These are phyloP conservation scores for Embidobia sp. DNA, from an alignment of 2,888 invertebrate genomes.

Conservation along the genomic window DNA sequence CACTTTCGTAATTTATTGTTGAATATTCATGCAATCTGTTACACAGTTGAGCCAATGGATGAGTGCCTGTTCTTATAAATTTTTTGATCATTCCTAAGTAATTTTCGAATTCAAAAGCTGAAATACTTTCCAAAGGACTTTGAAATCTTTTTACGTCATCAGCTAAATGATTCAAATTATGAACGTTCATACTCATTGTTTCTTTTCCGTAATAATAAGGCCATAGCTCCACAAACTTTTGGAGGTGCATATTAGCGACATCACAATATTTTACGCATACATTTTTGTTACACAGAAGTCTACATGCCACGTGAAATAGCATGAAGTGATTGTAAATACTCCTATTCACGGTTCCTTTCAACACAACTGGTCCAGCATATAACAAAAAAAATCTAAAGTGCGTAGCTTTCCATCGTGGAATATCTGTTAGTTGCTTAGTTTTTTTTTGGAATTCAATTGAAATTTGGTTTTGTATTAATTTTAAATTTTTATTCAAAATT, in stretches of 20 bases:
- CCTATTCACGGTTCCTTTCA: constrained; percentile 25
- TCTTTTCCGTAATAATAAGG: constrained; percentile 28
- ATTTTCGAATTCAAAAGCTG: constrained; percentile 15
- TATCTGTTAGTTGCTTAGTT: neutral
- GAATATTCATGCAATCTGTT: too few species aligned
- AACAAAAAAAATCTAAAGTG: constrained; percentile 36
- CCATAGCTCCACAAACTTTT: neutral
- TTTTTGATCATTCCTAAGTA: constrained; percentile 22
- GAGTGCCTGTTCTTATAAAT: constrained; percentile 14
- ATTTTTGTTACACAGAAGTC: constrained; percentile 16
- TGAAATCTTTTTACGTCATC: constrained; percentile 23
- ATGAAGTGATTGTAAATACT: constrained; percentile 20
- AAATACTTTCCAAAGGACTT: constrained; percentile 5
- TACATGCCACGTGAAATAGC: constrained; percentile 25
- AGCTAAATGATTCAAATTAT: constrained; percentile 26
- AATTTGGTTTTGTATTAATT: neutral
- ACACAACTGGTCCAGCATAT: constrained; percentile 30
- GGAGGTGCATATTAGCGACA: constrained; percentile 20
- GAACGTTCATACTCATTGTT: constrained; percentile 9
- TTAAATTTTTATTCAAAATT: neutral
- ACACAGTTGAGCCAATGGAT: constrained; percentile 7
- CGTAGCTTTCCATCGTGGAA: constrained; percentile 23
- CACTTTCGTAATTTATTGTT: neutral
- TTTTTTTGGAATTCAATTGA: neutral
- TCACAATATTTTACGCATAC: constrained; percentile 11